Evolutionary conservation across 2,797 vertebrate genomes (phyloP).

Genomic region (Aselliscus stoliczkanus): DNA sequence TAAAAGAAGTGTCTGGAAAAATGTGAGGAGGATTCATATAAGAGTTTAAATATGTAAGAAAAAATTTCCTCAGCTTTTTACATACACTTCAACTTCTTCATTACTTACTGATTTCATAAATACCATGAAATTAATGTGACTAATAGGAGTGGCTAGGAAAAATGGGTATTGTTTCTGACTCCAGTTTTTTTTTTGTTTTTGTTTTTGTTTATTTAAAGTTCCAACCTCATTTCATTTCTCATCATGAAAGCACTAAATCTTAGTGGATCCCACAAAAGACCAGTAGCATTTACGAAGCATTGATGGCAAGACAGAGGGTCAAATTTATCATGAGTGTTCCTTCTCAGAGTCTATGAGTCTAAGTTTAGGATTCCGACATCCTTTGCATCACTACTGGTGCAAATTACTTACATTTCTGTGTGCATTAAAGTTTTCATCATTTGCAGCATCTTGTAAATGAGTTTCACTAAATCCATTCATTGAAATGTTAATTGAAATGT

Average conservation of each 20-base stretch:
- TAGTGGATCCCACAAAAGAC: not conserved
- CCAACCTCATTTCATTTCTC: not conserved
- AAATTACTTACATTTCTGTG: not conserved
- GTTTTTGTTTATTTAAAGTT: not conserved
- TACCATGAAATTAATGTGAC: not conserved
- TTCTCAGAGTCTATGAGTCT: not conserved
- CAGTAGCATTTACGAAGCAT: not conserved
- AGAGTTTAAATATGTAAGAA: not conserved
- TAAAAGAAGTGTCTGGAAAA: not conserved
- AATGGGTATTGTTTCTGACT: not conserved
- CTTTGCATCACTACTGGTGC: not conserved
- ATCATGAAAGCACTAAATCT: not conserved
- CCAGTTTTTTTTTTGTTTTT: too few species aligned
- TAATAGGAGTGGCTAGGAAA: not conserved
- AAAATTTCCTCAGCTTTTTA: too few species aligned
- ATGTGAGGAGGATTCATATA: not conserved
- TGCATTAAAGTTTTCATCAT: not conserved
- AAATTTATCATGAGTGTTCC: not conserved
- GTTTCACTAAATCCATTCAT: not conserved
- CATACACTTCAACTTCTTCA: not conserved
- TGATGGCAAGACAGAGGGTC: not conserved
- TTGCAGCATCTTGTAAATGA: not conserved
- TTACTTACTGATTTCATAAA: not conserved
- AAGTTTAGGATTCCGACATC: not conserved
- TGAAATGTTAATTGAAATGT: slow-evolving; percentile 7